Conservation (phyloP, 2,888 invertebrate genomes). For the Brachypalpus laphriformis region DNA sequence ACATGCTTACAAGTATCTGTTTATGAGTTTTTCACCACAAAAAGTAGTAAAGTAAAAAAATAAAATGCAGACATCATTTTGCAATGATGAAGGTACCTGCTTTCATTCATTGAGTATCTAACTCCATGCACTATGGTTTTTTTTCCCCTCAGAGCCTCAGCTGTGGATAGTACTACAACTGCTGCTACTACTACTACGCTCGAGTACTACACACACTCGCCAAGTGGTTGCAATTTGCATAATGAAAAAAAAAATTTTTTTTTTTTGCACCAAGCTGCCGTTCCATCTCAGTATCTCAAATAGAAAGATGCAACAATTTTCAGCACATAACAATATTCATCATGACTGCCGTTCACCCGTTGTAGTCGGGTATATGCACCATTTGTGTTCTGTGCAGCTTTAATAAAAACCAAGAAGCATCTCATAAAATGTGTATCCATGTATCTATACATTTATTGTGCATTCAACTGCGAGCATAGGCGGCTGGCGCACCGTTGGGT, state of each 20-base stretch:
- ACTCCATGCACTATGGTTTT: slow-evolving; percentile 19
- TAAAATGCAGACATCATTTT: slow-evolving; percentile 62
- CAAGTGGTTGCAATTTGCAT: slow-evolving; percentile 74
- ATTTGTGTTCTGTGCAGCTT: slow-evolving; percentile 62
- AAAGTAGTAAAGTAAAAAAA: neutral
- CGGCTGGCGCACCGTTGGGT: neutral
- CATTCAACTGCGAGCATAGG: slow-evolving; percentile 50
- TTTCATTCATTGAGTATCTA: slow-evolving; percentile 68
- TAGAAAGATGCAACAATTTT: slow-evolving; percentile 70
- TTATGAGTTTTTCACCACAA: slow-evolving; percentile 60
- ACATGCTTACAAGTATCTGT: slow-evolving; percentile 67
- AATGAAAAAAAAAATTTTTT: slow-evolving; percentile 66
- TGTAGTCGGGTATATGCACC: slow-evolving; percentile 60
- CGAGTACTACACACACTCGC: slow-evolving; percentile 67
- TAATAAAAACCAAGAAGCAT: slow-evolving; percentile 42
- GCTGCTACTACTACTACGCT: slow-evolving; percentile 65
- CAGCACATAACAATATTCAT: slow-evolving; percentile 69
- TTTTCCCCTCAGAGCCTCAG: slow-evolving; percentile 18
- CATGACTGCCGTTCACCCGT: slow-evolving; percentile 58
- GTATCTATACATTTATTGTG: slow-evolving; percentile 52
- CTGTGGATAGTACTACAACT: slow-evolving; percentile 54
- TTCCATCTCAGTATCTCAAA: slow-evolving; percentile 35
- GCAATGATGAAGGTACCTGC: slow-evolving; percentile 61
- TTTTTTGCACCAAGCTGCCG: slow-evolving; percentile 4
- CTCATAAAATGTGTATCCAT: slow-evolving; percentile 55